Base-by-base conservation (phyloP, 2,888 invertebrate genomes). In the Mythimna pallens region DNA sequence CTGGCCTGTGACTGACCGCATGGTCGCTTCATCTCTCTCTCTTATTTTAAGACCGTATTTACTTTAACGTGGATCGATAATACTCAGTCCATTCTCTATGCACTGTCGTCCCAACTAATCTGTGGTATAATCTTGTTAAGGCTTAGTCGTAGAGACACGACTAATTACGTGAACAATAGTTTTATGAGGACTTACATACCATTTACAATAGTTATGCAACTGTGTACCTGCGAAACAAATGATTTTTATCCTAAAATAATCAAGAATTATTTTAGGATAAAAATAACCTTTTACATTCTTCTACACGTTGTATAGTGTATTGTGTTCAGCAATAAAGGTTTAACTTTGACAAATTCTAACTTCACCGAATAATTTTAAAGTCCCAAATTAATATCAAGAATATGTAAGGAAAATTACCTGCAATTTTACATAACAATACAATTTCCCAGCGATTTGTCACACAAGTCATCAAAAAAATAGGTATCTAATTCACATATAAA, bases 101-200 rank as follows among this genome's bases (percentile, higher is more conserved):
- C 10, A 54, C 54, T 30, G 30, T n/a, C 7, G 36, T 59, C 10
- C 22, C 22, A 10, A 20, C 7, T 62, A 3, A 55, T 47, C 25
- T 17, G 20, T 22, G 2, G 9, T 52, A 12, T 55, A 74, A 73
- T 47, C 72, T 47, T 63, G 47, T 75, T 64, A 75, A 0, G 47
- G 36, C 36, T 63, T 30, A 74, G 43, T n/a, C 25, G 36, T 36
- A 36, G 36, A 9, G 9, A 47, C 25, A 47, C 17, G 34, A 36
- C 34, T 43, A 34, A 43, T 25, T 14, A 25, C n/a, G 25, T 36
- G 7, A 17, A 36, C 17, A 52, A 30, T 59, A 73, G 22, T 73
- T 25, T 73, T 55, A 73, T 12, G 10, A 20, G 14, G 5, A 10
- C 50, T 34, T 43, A 72, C 73, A 72, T 14, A 22, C 22, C 14